These are phyloP conservation scores for Porites cylindrica DNA, from an alignment of 92 coral and sea anemone genomes.

Conservation along the genomic window DNA sequence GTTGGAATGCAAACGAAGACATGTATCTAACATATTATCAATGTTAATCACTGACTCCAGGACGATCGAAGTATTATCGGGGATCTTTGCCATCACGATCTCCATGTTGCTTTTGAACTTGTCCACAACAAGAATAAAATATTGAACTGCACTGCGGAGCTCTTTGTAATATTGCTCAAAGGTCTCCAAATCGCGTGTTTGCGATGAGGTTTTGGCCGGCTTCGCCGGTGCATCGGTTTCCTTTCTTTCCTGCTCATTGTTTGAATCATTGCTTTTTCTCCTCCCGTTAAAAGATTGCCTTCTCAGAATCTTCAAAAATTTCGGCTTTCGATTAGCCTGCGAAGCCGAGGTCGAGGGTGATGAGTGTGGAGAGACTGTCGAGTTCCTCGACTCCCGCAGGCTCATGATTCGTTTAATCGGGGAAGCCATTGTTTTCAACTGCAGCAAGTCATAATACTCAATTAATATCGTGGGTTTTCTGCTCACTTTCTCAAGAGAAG, in stretches of 20 bases:
- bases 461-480: conserved; percentile 11
- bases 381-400: conserved; percentile 36
- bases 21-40: conserved; percentile 89
- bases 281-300: conserved; percentile 77
- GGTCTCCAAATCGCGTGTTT: conserved; percentile 90
- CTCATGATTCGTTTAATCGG: conserved; percentile 75
- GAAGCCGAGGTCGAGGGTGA: conserved; percentile 16
- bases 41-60: conserved; percentile 94
- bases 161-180: conserved; percentile 90
- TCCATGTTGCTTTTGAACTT: conserved; percentile 70
- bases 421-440: conserved; percentile 55
- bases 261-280: conserved; percentile 50
- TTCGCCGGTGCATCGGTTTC: conserved; percentile 18
- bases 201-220: conserved; percentile 54
- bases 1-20: conserved; percentile 83
- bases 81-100: conserved; percentile 93
- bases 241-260: background rate
- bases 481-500: background rate
- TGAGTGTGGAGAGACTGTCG: background rate
- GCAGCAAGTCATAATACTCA: background rate
- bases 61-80: conserved; percentile 91
- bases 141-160: conserved; percentile 81
- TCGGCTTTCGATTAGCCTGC: conserved; percentile 55
- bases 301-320: conserved; percentile 79
- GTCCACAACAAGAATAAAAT: conserved; percentile 87